phyloP scores from a whole-genome alignment of 2,797 vertebrate species.

The Amphiprion clarkii region DNA sequence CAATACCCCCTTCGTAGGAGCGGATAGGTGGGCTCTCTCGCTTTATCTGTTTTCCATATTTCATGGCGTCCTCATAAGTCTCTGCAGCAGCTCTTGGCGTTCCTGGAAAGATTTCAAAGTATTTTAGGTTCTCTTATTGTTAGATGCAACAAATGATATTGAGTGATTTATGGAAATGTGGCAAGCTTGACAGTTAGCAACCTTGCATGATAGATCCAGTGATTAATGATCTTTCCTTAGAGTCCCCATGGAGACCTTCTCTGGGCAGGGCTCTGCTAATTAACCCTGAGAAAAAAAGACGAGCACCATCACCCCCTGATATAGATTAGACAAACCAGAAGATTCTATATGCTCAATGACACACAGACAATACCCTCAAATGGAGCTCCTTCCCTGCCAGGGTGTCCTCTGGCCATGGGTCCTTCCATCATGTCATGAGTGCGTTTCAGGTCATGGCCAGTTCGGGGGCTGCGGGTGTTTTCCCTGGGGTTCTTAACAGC shows the following conservation, averaged over 20 bases:
- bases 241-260: constrained; percentile 91
- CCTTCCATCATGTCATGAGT: constrained; percentile 97
- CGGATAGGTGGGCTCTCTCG: constrained; percentile 95
- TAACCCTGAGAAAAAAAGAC: constrained; percentile 85
- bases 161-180: background rate
- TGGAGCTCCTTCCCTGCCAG: constrained; percentile 90
- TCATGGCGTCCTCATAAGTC: constrained; percentile 93
- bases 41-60: constrained; percentile 97
- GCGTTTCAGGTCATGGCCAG: constrained; percentile 93
- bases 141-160: background rate
- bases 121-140: constrained; percentile 6
- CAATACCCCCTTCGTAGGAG: constrained; percentile 95
- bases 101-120: constrained; percentile 81
- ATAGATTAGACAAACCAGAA: constrained; percentile 13
- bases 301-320: constrained; percentile 23
- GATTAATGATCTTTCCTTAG: constrained; percentile 92
- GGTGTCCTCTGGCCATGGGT: constrained; percentile 89
- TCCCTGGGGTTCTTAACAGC: constrained; percentile 96
- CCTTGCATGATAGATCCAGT: constrained; percentile 99
- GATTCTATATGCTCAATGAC: background rate
- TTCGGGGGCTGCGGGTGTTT: constrained; percentile 95
- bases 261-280: constrained; percentile 95
- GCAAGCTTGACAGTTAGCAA: constrained; percentile 62
- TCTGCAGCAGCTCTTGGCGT: constrained; percentile 94
- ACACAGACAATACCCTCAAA: constrained; percentile 88